Evolutionary conservation across 2,113 vertebrate species (phyloP).

Genomic region (Megaceryle torquata): DNA sequence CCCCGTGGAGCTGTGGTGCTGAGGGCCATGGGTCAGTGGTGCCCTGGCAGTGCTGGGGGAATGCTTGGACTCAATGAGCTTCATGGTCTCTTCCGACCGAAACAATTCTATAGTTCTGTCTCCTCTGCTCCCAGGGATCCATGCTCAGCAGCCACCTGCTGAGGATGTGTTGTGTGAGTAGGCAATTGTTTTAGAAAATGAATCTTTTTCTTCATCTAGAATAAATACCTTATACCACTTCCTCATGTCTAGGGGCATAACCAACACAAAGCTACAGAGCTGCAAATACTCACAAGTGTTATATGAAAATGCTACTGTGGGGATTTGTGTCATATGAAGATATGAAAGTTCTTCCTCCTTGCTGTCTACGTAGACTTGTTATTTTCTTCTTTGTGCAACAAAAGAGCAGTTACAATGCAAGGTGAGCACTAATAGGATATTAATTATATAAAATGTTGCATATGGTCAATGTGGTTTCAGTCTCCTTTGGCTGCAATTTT

Average conservation of each 20-base stretch:
- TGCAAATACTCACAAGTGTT: rapidly evolving
- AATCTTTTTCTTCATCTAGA: neutral
- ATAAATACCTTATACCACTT: rapidly evolving
- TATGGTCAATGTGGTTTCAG: rapidly evolving
- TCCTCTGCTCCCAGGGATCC: neutral
- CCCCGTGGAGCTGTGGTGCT: too few species aligned
- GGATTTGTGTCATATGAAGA: too few species aligned
- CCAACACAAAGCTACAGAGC: neutral
- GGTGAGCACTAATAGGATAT: neutral
- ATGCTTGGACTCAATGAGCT: too few species aligned
- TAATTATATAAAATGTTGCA: rapidly evolving
- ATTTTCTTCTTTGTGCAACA: neutral
- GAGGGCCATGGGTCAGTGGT: too few species aligned
- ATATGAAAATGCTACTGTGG: neutral
- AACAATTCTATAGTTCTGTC: too few species aligned
- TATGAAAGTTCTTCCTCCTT: neutral
- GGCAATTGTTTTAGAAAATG: neutral
- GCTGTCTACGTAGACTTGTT: neutral
- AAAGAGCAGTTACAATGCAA: too few species aligned
- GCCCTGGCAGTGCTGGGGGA: too few species aligned
- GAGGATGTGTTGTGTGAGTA: neutral
- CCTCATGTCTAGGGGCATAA: too few species aligned
- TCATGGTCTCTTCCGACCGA: too few species aligned
- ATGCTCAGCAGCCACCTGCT: neutral
- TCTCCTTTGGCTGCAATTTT: neutral